Conservation (phyloP, 1,140 invertebrate species). For the Samia ricini region DNA sequence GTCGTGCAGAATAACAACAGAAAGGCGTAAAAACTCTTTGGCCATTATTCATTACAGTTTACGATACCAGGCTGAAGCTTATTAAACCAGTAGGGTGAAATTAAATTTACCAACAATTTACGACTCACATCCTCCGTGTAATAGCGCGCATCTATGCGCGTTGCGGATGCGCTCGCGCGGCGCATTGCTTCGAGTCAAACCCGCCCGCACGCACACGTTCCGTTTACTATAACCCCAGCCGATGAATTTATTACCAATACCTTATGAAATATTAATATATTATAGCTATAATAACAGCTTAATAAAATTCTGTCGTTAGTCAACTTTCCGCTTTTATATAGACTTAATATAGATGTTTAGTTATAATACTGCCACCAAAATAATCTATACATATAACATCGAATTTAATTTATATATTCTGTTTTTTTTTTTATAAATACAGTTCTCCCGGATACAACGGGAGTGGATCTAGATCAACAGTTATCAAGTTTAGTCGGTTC, state of each 20-base stretch:
- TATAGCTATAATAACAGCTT: conserved; percentile 52
- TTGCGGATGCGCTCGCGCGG: conserved; percentile 9
- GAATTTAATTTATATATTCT: not conserved
- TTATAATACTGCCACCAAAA: not conserved
- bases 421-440: no score
- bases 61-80: conserved; percentile 38
- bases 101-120: conserved; percentile 68
- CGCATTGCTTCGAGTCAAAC: conserved; percentile 6
- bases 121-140: conserved; percentile 62
- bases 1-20: not conserved
- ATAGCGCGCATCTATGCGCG: conserved; percentile 17
- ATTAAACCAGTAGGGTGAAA: conserved; percentile 62
- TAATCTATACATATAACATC: not conserved
- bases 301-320: conserved; percentile 27
- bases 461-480: conserved; percentile 87
- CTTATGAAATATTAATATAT: conserved; percentile 51
- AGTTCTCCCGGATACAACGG: conserved; percentile 87
- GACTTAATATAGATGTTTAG: not conserved
- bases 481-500: conserved; percentile 83
- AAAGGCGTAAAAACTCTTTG: conserved; percentile 2
- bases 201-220: conserved; percentile 18
- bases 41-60: conserved; percentile 22
- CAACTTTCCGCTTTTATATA: conserved; percentile 16
- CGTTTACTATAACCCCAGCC: conserved; percentile 41
- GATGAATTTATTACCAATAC: conserved; percentile 66